Evolutionary conservation across 1,140 invertebrate genomes (phyloP), one percentile per base, ranked within the genome.

Genomic region (Aphaenogaster floridana): DNA sequence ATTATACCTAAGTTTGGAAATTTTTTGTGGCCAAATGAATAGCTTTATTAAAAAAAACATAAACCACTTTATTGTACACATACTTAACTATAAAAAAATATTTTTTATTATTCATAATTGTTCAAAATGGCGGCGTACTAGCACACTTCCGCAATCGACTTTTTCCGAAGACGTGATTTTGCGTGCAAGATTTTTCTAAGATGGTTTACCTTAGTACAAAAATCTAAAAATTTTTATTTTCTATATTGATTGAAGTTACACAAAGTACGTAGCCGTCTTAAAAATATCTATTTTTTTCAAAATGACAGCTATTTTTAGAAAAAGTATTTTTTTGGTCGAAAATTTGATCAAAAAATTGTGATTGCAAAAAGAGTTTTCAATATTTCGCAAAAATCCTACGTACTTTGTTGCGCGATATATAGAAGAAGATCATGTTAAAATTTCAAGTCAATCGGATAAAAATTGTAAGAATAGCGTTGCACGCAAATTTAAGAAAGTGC

Each of bases 401-500:
- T 71, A 71, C 2, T 71, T 71, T 4, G 17, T 15, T 17, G 5
- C 5, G 6, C 13, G 17, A 71, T 52, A 52, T 71, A 52, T 36
- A 52, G n/a, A 71, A 71, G 11, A 71, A 71, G 7, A 71, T 71
- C 3, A 21, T 68, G 66, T 68, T 34, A 52, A 71, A 50, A 71
- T 52, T 71, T 34, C 0, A 71, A 17, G 3, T 50, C 15, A 36
- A 52, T n/a, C 11, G 28, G 28, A 28, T 28, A 28, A 28, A 28
- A 28, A 28, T 28, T 61, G 59, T 61, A 61, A 61, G 59, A 61
- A 34, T 61, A 61, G 21, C 59, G 21, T 61, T 61, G 59, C 59
- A 61, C 28, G 59, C 59, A 61, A 61, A 61, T 61, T 61, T 61
- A 28, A 61, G 0, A 61, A 61, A 61, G 21, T 61, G 21, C 11